Percentiles rank a stretch among this genome's conserved stretches.
Conservation (phyloP, 2,113 vertebrate genomes). For the Siniperca chuatsi region DNA sequence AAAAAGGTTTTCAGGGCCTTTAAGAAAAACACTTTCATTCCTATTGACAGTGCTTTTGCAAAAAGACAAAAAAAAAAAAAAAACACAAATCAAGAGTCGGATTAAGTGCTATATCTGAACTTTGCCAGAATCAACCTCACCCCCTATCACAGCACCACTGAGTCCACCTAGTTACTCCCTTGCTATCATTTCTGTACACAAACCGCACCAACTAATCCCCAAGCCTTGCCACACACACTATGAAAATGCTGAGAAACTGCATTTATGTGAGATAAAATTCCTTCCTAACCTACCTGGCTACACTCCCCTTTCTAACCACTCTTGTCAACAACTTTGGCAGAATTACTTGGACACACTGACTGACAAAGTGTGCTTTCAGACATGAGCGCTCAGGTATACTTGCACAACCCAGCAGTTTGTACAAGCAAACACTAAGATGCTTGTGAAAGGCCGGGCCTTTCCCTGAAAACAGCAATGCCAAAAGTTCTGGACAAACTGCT, state of each 20-base stretch:
- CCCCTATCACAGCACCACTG: background rate
- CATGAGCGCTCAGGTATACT: conserved; percentile 54
- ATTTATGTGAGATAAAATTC: conserved; percentile 54
- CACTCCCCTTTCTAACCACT: conserved; percentile 45
- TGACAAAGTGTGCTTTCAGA: conserved; percentile 76
- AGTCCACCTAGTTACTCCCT: conserved; percentile 3
- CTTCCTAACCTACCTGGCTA: conserved; percentile 12
- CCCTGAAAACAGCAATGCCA: conserved; percentile 64
- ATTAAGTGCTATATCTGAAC: background rate
- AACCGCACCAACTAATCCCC: background rate
- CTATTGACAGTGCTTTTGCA: background rate
- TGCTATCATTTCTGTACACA: background rate
- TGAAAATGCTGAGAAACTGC: conserved; percentile 45
- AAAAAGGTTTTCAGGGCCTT: background rate
- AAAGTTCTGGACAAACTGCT: conserved; percentile 62
- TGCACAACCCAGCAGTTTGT: conserved; percentile 75
- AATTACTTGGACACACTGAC: conserved; percentile 62
- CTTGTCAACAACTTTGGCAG: conserved; percentile 67
- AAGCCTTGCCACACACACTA: conserved; percentile 10
- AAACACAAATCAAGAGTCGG: background rate
- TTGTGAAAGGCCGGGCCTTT: conserved; percentile 77
- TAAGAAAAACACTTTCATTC: background rate
- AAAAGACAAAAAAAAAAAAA: background rate
- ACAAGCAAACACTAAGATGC: conserved; percentile 74
- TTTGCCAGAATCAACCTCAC: background rate